Evolutionary conservation across 2,888 invertebrate species (phyloP), one percentile per base, ranked within the genome.

Genomic region (Drosophila sordidula): DNA sequence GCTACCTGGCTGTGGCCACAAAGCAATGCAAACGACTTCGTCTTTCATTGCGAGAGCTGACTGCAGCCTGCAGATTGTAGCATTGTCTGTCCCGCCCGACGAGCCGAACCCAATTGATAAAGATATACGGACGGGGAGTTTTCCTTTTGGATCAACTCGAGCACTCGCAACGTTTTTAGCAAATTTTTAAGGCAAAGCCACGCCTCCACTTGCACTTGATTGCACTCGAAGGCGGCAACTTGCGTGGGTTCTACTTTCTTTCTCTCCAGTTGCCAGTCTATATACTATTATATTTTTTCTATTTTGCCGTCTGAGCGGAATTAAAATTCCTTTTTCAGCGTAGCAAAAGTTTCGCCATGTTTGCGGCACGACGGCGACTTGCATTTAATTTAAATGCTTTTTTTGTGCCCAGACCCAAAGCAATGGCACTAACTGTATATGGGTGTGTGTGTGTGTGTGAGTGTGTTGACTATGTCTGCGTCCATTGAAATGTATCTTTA

Each of bases 11-110:
- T 57, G 61, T 52, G 70, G 72, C 71, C 71, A 76, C 81, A 83
- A 80, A 86, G 87, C 78, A 83, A 80, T 83, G 83, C 83, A 83
- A 83, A 75, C 86, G 86, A 80, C 78, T 83, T 80, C 67, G 75
- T 59, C 71, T 78, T 81, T 80, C 84, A 84, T 84, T 84, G 74
- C 70, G 47, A 63, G 59, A 46, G 68, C 45, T 56, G 67, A 38
- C 51, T 39, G 18, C 70, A 54, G 65, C 46, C 58, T 59, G 32
- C 51, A 65, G 58, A 52, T 58, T 72, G 71, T 47, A 73, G 55
- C 71, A 72, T 71, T 71, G 73, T 72, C 72, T 55, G 67, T 12
- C n/a, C 38, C 69, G 38, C 9, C 69, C 44, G 58, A 50, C 52
- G 46, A 38, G 49, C 44, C 42, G 58, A 56, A 56, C 39, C 41